Evolutionary conservation across 2,113 vertebrate genomes (phyloP).

Genomic region (Phaethon lepturus): DNA sequence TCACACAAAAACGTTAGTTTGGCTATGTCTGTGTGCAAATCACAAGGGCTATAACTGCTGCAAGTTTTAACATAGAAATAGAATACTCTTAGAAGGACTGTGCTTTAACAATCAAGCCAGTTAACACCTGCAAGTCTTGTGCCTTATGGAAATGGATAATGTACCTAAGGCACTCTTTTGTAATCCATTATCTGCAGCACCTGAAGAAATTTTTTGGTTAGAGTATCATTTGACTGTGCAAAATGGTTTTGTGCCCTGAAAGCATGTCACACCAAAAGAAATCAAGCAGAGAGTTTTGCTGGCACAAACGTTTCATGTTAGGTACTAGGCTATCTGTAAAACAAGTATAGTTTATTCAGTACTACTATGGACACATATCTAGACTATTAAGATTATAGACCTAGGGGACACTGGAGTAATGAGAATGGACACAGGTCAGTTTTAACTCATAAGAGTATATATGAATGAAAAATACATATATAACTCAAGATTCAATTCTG

Average conservation of each 20-base stretch:
- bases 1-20: not conserved
- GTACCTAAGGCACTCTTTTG: not conserved
- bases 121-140: not conserved
- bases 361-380: not conserved
- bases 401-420: not conserved
- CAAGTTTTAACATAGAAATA: not conserved
- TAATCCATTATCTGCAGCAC: constrained; percentile 27
- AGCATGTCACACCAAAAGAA: constrained; percentile 6
- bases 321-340: not conserved
- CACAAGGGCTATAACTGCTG: not conserved
- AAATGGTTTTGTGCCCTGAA: constrained; percentile 15
- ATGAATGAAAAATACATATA: not conserved
- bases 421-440: not conserved
- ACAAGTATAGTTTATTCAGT: not conserved
- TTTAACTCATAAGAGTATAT: not conserved
- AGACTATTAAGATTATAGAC: not conserved
- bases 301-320: not conserved
- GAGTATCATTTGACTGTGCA: not conserved
- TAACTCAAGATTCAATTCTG: not conserved
- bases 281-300: not conserved
- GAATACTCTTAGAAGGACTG: not conserved
- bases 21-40: not conserved
- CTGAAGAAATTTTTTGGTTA: not conserved
- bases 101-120: not conserved
- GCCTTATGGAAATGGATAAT: not conserved